These are phyloP conservation scores for Microdon myrmicae DNA, from an alignment of 2,888 invertebrate species.

Conservation along the genomic window DNA sequence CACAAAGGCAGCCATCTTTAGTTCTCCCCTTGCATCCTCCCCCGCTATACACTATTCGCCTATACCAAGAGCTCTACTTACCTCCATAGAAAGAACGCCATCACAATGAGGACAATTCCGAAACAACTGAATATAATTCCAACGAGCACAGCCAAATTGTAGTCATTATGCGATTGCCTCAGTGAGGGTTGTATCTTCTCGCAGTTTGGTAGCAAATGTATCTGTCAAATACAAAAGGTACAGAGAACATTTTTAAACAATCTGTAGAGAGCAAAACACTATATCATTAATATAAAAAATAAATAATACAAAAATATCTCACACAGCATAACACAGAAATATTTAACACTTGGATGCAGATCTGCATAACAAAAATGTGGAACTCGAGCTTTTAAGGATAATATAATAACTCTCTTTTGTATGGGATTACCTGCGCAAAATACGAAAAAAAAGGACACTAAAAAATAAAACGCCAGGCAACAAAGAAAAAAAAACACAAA, in stretches of 20 bases:
- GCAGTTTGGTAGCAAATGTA: constrained; percentile 75
- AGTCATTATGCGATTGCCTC: constrained; percentile 71
- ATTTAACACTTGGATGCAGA: background rate
- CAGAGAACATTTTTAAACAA: background rate
- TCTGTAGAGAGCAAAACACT: background rate
- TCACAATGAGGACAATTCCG: constrained; percentile 75
- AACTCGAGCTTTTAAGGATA: constrained; percentile 1
- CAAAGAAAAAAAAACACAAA: no score
- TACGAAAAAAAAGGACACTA: no score
- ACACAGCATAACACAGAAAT: constrained; percentile 7
- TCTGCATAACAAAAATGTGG: background rate
- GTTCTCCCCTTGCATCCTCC: no score
- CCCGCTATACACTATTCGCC: constrained; percentile 3
- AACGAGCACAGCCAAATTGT: constrained; percentile 77
- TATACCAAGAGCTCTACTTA: constrained; percentile 66
- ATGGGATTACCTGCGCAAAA: no score
- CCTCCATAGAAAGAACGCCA: constrained; percentile 81
- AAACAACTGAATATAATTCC: constrained; percentile 78
- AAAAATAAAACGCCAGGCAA: no score
- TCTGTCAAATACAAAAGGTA: constrained; percentile 60
- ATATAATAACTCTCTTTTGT: no score
- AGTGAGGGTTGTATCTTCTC: constrained; percentile 72
- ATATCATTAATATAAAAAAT: background rate
- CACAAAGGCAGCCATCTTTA: background rate
- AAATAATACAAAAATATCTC: background rate